These are phyloP conservation scores for Andrena bicolor DNA, from an alignment of 2,888 invertebrate genomes.

Conservation along the genomic window DNA sequence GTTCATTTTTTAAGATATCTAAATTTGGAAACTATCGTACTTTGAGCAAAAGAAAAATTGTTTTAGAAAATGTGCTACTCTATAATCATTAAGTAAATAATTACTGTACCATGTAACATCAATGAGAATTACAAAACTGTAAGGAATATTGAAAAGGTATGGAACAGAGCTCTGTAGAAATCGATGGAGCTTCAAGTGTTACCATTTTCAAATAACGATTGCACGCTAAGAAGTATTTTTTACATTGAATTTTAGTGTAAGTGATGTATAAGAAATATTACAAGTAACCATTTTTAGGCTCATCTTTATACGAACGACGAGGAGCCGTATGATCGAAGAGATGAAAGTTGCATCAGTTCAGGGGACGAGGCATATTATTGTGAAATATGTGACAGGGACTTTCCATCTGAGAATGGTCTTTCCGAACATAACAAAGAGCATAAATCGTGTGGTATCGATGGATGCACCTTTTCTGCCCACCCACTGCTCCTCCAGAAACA, in stretches of 20 bases:
- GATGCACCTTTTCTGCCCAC: conserved; percentile 92
- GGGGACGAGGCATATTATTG: conserved; percentile 86
- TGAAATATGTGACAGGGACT: conserved; percentile 93
- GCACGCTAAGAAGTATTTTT: conserved; percentile 44
- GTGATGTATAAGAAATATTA: conserved; percentile 63
- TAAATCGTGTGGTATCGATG: conserved; percentile 92
- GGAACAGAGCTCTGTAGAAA: conserved; percentile 4
- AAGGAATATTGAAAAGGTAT: conserved; percentile 29
- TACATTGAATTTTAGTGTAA: conserved; percentile 29
- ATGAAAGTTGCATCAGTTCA: conserved; percentile 73
- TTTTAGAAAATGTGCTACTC: conserved; percentile 13
- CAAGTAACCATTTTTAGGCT: conserved; percentile 78
- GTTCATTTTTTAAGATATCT: not conserved
- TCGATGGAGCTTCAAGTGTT: conserved; percentile 5
- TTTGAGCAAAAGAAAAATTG: not conserved
- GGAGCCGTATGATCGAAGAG: conserved; percentile 73
- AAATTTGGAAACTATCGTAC: not conserved
- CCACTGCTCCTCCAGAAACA: conserved; percentile 93
- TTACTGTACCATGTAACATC: conserved; percentile 2
- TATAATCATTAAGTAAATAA: conserved; percentile 6
- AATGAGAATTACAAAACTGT: conserved; percentile 23
- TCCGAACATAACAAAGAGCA: conserved; percentile 91
- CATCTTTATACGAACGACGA: conserved; percentile 73
- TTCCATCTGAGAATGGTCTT: conserved; percentile 87
- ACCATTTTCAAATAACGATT: conserved; percentile 8